Conservation (phyloP, 2,113 vertebrate species). For the Chaetops frenatus region DNA sequence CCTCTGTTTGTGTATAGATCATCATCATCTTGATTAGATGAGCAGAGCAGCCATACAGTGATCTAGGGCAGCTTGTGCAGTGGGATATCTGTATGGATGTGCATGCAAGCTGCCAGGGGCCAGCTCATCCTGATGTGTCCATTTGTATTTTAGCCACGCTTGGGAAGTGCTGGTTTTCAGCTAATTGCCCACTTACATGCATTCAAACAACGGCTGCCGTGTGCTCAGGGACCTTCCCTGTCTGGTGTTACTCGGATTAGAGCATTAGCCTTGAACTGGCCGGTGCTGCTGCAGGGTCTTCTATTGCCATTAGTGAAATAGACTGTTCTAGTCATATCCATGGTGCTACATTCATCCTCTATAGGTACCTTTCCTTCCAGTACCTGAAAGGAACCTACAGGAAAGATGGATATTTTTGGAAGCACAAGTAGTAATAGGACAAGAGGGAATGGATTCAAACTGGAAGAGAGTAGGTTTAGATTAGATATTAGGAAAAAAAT, state of each 20-base stretch:
- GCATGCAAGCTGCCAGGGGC: accelerated
- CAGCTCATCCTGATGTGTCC: neutral
- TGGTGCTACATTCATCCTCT: neutral
- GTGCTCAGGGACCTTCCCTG: neutral
- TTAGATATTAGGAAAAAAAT: neutral
- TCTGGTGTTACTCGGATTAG: neutral
- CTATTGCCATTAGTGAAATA: neutral
- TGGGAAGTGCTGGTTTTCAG: neutral
- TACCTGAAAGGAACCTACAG: neutral
- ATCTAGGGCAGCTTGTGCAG: neutral
- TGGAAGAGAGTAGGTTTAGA: neutral
- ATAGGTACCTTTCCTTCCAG: neutral
- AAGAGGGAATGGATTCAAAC: neutral
- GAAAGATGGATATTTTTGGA: neutral
- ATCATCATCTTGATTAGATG: neutral
- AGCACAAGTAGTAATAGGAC: neutral
- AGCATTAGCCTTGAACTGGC: neutral
- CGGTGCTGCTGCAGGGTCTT: neutral
- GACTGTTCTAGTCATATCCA: neutral
- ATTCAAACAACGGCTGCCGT: neutral
- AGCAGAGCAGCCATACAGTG: neutral
- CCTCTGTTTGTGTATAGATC: neutral
- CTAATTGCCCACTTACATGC: neutral
- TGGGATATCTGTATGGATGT: neutral
- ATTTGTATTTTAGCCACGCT: neutral